phyloP scores from a whole-genome alignment of 2,888 invertebrate species.

The Rotaria magnacalcarata region DNA sequence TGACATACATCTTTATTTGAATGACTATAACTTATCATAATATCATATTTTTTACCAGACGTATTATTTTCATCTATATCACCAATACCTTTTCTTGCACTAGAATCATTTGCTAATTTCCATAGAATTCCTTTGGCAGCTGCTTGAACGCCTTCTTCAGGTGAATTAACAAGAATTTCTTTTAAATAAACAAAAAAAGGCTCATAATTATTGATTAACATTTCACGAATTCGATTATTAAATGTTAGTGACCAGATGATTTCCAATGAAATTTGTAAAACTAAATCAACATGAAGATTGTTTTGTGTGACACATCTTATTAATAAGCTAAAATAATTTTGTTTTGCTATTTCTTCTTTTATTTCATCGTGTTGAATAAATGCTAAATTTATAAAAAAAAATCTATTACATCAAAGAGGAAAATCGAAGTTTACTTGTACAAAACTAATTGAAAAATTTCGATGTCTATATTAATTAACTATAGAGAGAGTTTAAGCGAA shows the following conservation, averaged over 20 bases:
- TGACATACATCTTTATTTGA: background rate
- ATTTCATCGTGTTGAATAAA: background rate
- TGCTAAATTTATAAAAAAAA: background rate
- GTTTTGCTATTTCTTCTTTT: background rate
- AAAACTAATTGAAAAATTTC: too few relatives aligned
- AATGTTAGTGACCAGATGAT: background rate
- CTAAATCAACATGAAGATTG: background rate
- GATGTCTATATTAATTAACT: too few relatives aligned
- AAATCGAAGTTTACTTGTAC: too few relatives aligned
- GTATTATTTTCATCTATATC: background rate
- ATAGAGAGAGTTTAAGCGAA: too few relatives aligned
- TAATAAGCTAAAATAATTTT: background rate
- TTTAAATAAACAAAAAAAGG: background rate
- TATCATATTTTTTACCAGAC: background rate
- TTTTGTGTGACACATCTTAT: background rate
- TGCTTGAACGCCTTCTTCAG: background rate
- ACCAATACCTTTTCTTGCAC: background rate
- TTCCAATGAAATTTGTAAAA: background rate
- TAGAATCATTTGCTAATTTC: background rate
- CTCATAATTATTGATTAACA: background rate
- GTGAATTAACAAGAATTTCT: background rate
- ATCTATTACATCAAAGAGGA: too few relatives aligned
- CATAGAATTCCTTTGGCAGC: background rate
- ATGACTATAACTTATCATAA: conserved; percentile 28
- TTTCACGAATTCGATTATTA: background rate